Evolutionary conservation across 2,113 vertebrate genomes (phyloP), one percentile per base, ranked within the genome.

Genomic region (Prietella phreatophila): DNA sequence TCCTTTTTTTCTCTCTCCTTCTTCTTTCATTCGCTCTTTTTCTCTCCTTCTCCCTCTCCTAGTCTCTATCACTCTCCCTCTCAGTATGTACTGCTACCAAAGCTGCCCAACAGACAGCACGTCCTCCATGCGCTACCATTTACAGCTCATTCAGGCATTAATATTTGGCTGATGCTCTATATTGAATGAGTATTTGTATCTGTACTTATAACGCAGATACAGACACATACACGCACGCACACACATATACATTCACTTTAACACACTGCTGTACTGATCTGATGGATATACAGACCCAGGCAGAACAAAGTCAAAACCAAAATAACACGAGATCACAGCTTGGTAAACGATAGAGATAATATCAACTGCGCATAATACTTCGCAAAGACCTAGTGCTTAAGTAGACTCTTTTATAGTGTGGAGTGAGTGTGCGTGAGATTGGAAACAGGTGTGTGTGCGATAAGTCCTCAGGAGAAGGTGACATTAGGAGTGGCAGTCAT

Each of bases 21-120:
- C 36, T 85, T 55, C 53, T 89, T 85, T 88, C 71, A 90, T 83
- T 53, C 89, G 80, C 81, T 86, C 39, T 50, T 6, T 39, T 30
- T 19, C 8, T 85, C 42, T 42, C 58, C 73, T 15, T 84, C 65
- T 87, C 55, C 7, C 17, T 85, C 80, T 80, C 25, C 75, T 14
- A 47, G 47, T 33, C 58, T 27, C 7, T 1, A 3, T 22, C 13
- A 36, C 33, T 85, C 42, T 61, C 50, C 85, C 22, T 85, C 67
- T 87, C 36, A 69, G 33, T 85, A 82, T 89, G 33, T 67, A 30
- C 9, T 7, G 53, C 67, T 53, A 47, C 85, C 88, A 84, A 83
- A 71, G 56, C 65, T 76, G 30, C 83, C 82, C 69, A 85, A 8
- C 60, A 78, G 83, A 88, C 85, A 82, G 67, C 33, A 58, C 73